phyloP scores from a whole-genome alignment of 2,797 vertebrate genomes.

The Sebastes oblongus region DNA sequence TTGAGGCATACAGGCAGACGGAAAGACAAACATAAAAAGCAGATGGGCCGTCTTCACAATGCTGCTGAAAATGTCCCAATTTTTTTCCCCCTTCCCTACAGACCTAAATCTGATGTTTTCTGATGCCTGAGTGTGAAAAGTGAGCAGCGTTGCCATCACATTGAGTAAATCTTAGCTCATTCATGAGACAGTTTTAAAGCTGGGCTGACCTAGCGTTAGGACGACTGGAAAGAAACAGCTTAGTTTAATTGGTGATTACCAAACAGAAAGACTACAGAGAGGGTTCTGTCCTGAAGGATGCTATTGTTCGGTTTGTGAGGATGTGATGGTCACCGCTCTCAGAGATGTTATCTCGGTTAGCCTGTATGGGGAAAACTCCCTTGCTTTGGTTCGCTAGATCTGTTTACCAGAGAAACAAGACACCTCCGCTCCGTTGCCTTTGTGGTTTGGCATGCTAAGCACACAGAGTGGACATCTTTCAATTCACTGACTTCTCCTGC shows the following conservation, averaged over 20 bases:
- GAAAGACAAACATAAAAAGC: constrained; percentile 30
- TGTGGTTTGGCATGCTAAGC: constrained; percentile 66
- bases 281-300: constrained; percentile 50
- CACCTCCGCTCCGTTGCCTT: constrained; percentile 59
- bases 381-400: constrained; percentile 70
- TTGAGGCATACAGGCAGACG: background rate
- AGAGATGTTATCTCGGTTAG: constrained; percentile 62
- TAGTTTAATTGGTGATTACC: background rate
- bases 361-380: constrained; percentile 57
- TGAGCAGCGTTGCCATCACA: constrained; percentile 2
- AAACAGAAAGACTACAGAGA: background rate
- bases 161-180: background rate
- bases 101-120: constrained; percentile 22
- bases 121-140: constrained; percentile 11
- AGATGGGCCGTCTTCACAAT: constrained; percentile 13
- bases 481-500: constrained; percentile 53
- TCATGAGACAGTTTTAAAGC: background rate
- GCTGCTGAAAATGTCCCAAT: background rate
- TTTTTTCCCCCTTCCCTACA: background rate
- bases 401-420: constrained; percentile 74
- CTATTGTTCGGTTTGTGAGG: constrained; percentile 62
- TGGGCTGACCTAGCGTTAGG: background rate
- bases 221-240: background rate
- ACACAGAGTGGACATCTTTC: constrained; percentile 60
- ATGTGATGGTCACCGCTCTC: constrained; percentile 60